phyloP scores from a whole-genome alignment of 2,888 invertebrate species.

The Drosophila pegasa region DNA sequence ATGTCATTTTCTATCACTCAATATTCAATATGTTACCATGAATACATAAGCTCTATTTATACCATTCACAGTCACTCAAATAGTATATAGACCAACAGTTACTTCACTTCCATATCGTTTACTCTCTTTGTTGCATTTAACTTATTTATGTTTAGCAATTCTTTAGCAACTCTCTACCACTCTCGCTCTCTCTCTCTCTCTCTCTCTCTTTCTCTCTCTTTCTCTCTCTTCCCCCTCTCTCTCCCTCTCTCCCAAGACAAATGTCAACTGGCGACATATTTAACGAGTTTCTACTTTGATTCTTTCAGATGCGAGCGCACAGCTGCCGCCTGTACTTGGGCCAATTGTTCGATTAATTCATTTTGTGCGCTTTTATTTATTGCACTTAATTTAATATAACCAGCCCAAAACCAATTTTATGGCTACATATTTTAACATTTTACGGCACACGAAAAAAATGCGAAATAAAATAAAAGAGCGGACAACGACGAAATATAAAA shows the following conservation, averaged over 20 bases:
- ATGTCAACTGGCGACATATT: constrained; percentile 1
- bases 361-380: constrained; percentile 57
- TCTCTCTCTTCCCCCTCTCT: neutral
- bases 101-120: neutral
- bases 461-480: constrained; percentile 17
- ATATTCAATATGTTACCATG: neutral
- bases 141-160: constrained; percentile 24
- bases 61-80: neutral
- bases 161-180: neutral
- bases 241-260: neutral
- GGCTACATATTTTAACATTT: constrained; percentile 74
- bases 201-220: too few species aligned
- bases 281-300: constrained; percentile 18
- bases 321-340: constrained; percentile 13
- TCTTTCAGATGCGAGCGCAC: constrained; percentile 3
- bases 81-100: neutral
- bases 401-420: constrained; percentile 61
- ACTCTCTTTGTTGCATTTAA: neutral
- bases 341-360: constrained; percentile 57
- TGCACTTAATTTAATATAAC: constrained; percentile 56
- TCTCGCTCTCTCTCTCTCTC: neutral
- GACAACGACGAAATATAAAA: constrained; percentile 26
- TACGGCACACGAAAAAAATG: constrained; percentile 31
- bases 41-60: neutral
- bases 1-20: neutral